Percentiles rank a stretch among this genome's conserved stretches.
These are phyloP conservation scores for Ptychochromis oligacanthus DNA, from an alignment of 2,113 vertebrate species.

Conservation along the genomic window DNA sequence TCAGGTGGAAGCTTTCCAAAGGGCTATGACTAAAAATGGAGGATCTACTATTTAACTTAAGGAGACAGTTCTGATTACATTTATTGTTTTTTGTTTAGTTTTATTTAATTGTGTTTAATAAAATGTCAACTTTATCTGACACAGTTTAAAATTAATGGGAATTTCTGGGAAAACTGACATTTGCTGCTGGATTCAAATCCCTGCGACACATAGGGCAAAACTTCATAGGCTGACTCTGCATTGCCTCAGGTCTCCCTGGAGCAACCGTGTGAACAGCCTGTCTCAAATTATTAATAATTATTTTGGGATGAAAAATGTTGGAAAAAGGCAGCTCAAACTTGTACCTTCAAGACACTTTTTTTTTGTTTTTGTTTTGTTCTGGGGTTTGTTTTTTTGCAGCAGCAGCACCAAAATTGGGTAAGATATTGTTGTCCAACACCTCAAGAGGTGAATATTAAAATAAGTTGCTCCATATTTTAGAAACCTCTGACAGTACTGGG, in stretches of 20 bases:
- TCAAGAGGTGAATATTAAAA: not conserved
- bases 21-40: not conserved
- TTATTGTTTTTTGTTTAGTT: not conserved
- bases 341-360: not conserved
- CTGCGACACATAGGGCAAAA: not conserved
- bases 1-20: constrained; percentile 21
- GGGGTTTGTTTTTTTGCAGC: no score
- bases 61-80: not conserved
- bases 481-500: not conserved
- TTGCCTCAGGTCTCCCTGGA: constrained; percentile 42
- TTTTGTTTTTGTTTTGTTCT: not conserved
- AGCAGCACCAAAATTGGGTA: not conserved
- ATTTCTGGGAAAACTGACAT: not conserved
- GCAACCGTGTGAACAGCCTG: constrained; percentile 24
- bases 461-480: not conserved
- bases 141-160: not conserved
- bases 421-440: not conserved
- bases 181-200: constrained; percentile 5
- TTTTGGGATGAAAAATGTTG: constrained; percentile 13
- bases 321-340: not conserved
- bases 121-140: not conserved
- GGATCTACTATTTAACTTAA: not conserved
- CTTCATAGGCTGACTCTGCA: constrained; percentile 1
- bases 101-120: not conserved
- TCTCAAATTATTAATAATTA: constrained; percentile 44